phyloP scores from a whole-genome alignment of 2,888 invertebrate genomes.

The Andrena camellia region DNA sequence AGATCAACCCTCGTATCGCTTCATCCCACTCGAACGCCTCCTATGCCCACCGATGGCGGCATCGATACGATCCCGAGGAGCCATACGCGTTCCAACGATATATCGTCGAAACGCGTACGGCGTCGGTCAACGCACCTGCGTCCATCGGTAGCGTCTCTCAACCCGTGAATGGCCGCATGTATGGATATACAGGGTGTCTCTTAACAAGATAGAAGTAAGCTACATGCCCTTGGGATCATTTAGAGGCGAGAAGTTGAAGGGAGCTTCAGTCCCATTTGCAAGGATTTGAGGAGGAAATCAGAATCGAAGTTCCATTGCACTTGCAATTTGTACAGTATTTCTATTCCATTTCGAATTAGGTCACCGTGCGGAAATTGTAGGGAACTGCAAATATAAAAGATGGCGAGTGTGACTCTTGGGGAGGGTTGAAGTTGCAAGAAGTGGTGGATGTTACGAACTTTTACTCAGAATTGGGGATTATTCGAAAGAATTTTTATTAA shows the following conservation, averaged over 20 bases:
- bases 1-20: neutral
- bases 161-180: conserved; percentile 14
- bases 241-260: neutral
- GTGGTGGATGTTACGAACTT: too few species aligned
- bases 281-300: too few species aligned
- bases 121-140: conserved; percentile 30
- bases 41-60: conserved; percentile 8
- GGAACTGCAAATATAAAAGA: too few species aligned
- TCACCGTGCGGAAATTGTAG: too few species aligned
- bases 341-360: too few species aligned
- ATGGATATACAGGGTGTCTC: conserved; percentile 11
- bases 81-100: conserved; percentile 1
- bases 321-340: too few species aligned
- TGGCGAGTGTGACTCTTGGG: too few species aligned
- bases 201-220: neutral
- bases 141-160: conserved; percentile 17
- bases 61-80: conserved; percentile 13
- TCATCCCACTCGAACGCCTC: neutral
- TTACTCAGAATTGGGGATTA: too few species aligned
- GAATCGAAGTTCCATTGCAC: too few species aligned
- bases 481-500: too few species aligned
- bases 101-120: conserved; percentile 1
- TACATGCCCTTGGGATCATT: neutral
- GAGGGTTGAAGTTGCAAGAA: too few species aligned
- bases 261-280: too few species aligned